Evolutionary conservation across 2,888 invertebrate genomes (phyloP).

Genomic region (Drosophila algonquin): DNA sequence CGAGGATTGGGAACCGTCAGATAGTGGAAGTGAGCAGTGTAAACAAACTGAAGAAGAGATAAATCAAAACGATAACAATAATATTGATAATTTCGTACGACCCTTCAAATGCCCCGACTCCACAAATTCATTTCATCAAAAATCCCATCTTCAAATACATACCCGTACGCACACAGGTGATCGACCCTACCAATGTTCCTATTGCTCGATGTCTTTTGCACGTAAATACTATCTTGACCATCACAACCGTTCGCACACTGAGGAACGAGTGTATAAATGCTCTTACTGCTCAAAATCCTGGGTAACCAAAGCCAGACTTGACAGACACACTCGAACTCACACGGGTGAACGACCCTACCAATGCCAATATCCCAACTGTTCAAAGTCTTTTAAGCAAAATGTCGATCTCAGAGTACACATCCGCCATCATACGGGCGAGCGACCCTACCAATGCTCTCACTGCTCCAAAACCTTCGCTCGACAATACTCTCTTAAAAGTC

Average conservation of each 20-base stretch:
- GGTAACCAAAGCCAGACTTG: too few species aligned
- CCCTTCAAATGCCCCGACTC: constrained; percentile 1
- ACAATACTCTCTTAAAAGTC: too few species aligned
- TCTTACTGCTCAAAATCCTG: neutral
- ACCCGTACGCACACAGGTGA: neutral
- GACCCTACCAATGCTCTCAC: too few species aligned
- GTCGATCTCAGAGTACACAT: neutral
- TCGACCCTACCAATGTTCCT: too few species aligned
- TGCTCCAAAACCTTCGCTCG: too few species aligned
- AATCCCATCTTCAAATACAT: neutral
- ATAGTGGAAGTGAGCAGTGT: too few species aligned
- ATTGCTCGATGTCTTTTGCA: too few species aligned
- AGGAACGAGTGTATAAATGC: neutral
- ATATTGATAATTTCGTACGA: too few species aligned
- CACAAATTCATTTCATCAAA: neutral
- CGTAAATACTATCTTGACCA: too few species aligned
- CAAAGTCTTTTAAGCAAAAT: neutral
- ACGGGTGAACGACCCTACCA: neutral
- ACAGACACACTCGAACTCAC: neutral
- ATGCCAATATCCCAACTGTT: neutral
- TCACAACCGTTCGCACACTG: too few species aligned
- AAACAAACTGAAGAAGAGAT: neutral
- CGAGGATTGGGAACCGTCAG: too few species aligned
- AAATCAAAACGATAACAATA: neutral
- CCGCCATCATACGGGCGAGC: neutral